phyloP scores from a whole-genome alignment of 1,140 invertebrate species.

The Drosophila kanapiae region DNA sequence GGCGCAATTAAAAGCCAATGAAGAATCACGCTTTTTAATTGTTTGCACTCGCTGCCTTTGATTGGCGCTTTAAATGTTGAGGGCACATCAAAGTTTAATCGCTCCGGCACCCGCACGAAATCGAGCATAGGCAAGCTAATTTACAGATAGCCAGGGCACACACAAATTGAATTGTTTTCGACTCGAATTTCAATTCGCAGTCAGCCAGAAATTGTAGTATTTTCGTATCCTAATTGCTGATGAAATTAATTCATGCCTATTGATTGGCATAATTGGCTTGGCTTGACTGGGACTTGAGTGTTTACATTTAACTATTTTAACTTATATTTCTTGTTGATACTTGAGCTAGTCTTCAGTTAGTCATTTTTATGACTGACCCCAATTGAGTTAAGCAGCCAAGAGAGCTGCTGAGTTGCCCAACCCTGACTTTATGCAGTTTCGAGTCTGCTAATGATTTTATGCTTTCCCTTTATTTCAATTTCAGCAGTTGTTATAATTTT shows the following conservation, averaged over 20 bases:
- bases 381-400: slow-evolving; percentile 10
- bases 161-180: slow-evolving; percentile 22
- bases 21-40: slow-evolving; percentile 72
- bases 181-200: slow-evolving; percentile 11
- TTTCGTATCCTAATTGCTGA: slow-evolving; percentile 35
- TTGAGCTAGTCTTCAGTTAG: slow-evolving; percentile 1
- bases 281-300: neutral
- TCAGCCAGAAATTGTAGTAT: slow-evolving; percentile 28
- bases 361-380: neutral
- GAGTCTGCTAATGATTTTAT: slow-evolving; percentile 68
- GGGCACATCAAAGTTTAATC: slow-evolving; percentile 73
- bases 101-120: slow-evolving; percentile 56
- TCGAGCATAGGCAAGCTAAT: slow-evolving; percentile 64
- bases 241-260: slow-evolving; percentile 36
- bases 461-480: slow-evolving; percentile 53
- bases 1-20: slow-evolving; percentile 74
- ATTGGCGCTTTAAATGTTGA: slow-evolving; percentile 70
- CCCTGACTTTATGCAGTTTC: slow-evolving; percentile 20
- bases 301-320: slow-evolving; percentile 3
- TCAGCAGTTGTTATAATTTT: slow-evolving; percentile 65
- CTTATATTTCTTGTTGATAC: neutral
- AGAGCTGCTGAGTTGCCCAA: neutral
- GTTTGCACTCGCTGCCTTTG: slow-evolving; percentile 70
- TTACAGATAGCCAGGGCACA: slow-evolving; percentile 29
- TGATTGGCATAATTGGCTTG: slow-evolving; percentile 30